Evolutionary conservation across 2,888 invertebrate species (phyloP).

Genomic region (Hypsopygia costalis): DNA sequence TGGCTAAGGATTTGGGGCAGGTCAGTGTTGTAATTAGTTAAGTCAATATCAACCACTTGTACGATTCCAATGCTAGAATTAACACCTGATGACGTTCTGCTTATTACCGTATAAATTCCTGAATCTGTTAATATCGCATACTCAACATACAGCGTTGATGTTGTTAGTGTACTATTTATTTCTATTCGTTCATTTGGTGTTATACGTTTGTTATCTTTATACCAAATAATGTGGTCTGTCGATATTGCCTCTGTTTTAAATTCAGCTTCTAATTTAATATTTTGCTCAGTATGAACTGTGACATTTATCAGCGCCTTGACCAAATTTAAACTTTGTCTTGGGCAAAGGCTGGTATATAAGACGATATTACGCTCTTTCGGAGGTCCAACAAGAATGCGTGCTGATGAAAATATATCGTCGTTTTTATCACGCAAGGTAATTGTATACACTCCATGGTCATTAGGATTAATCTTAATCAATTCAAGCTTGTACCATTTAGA

Average conservation of each 20-base stretch:
- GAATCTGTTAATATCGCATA: conserved; percentile 24
- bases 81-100: conserved; percentile 22
- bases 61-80: conserved; percentile 30
- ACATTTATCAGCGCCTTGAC: conserved; percentile 21
- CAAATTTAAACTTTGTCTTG: conserved; percentile 11
- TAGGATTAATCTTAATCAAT: conserved; percentile 16
- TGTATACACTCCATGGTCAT: conserved; percentile 31
- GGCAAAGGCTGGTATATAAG: conserved; percentile 6
- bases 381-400: conserved; percentile 24
- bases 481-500: conserved; percentile 24
- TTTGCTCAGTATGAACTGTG: conserved; percentile 20
- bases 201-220: conserved; percentile 25
- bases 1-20: conserved; percentile 22
- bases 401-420: conserved; percentile 20
- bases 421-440: conserved; percentile 18
- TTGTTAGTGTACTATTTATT: conserved; percentile 13
- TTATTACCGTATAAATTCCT: conserved; percentile 30
- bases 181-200: conserved; percentile 19
- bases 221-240: conserved; percentile 24
- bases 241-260: conserved; percentile 14
- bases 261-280: conserved; percentile 22
- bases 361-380: conserved; percentile 8
- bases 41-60: conserved; percentile 21
- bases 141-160: conserved; percentile 20
- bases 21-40: not conserved